These are phyloP conservation scores for Oegoconia quadripuncta DNA, from an alignment of 2,888 invertebrate species.

Conservation along the genomic window DNA sequence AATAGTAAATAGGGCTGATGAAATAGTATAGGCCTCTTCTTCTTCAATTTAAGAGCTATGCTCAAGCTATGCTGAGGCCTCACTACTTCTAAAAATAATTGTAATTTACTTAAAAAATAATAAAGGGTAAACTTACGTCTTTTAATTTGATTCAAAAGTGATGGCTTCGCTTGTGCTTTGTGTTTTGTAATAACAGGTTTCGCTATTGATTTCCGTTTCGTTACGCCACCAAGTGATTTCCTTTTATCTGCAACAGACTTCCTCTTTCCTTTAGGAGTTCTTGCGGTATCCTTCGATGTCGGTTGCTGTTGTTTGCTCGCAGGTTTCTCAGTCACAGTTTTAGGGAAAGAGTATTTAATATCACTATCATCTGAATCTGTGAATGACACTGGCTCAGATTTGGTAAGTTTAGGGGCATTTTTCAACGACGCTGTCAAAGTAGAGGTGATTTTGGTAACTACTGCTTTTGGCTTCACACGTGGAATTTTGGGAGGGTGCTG, in stretches of 20 bases:
- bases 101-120: too few relatives aligned
- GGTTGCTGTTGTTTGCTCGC: conserved; percentile 9
- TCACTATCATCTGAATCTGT: conserved; percentile 70
- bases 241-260: conserved; percentile 49
- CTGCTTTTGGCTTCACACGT: conserved; percentile 50
- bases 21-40: too few relatives aligned
- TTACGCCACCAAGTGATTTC: conserved; percentile 53
- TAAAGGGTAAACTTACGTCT: conserved; percentile 65
- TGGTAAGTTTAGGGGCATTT: conserved; percentile 30
- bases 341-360: conserved; percentile 68
- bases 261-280: conserved; percentile 17
- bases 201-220: conserved; percentile 59
- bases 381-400: conserved; percentile 38
- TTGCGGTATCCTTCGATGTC: conserved; percentile 23
- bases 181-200: conserved; percentile 37
- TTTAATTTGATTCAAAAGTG: conserved; percentile 46
- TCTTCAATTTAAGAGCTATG: too few relatives aligned
- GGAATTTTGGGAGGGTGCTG: conserved; percentile 64
- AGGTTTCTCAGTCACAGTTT: conserved; percentile 16
- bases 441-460: conserved; percentile 31
- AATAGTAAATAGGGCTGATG: too few relatives aligned
- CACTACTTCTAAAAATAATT: too few relatives aligned
- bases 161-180: conserved; percentile 32
- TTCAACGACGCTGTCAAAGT: conserved; percentile 24
- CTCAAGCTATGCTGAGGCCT: too few relatives aligned